phyloP scores from a whole-genome alignment of 2,888 invertebrate species.

The Mesorhabditis spiculigera region DNA sequence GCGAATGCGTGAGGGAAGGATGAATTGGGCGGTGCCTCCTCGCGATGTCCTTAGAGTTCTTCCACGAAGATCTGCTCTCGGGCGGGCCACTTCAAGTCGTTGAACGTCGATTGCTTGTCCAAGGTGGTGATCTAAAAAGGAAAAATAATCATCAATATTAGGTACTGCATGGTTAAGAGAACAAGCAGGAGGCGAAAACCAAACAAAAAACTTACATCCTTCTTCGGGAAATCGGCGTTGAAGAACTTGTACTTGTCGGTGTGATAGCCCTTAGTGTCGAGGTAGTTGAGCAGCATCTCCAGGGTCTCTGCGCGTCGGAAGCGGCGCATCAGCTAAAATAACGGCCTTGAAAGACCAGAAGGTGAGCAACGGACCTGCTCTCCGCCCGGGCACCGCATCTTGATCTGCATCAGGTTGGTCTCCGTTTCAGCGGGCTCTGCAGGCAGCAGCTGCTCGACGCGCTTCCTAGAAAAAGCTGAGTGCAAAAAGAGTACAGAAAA shows the following conservation, averaged over 20 bases:
- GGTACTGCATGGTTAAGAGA: too few relatives aligned
- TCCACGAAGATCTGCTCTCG: slow-evolving; percentile 92
- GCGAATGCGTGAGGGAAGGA: too few relatives aligned
- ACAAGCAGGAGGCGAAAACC: too few relatives aligned
- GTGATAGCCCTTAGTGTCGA: slow-evolving; percentile 49
- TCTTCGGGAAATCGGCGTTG: slow-evolving; percentile 53
- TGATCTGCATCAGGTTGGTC: slow-evolving; percentile 34
- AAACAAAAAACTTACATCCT: slow-evolving; percentile 35
- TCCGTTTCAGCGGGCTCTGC: slow-evolving; percentile 40
- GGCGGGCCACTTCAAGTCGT: slow-evolving; percentile 79
- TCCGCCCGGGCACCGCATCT: slow-evolving; percentile 47
- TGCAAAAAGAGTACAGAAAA: background rate
- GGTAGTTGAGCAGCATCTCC: slow-evolving; percentile 31
- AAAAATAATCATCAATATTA: background rate
- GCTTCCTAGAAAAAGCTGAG: background rate
- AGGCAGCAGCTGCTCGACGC: slow-evolving; percentile 28
- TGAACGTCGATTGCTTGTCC: slow-evolving; percentile 74
- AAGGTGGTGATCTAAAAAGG: slow-evolving; percentile 73
- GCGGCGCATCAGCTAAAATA: slow-evolving; percentile 41
- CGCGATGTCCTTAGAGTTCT: slow-evolving; percentile 72
- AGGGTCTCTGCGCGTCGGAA: slow-evolving; percentile 41
- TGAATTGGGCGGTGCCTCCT: too few relatives aligned
- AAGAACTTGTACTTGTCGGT: slow-evolving; percentile 36
- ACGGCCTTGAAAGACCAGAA: background rate
- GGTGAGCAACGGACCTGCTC: slow-evolving; percentile 17